Conservation (phyloP, 2,113 vertebrate genomes). For the Spea multiplicata region DNA sequence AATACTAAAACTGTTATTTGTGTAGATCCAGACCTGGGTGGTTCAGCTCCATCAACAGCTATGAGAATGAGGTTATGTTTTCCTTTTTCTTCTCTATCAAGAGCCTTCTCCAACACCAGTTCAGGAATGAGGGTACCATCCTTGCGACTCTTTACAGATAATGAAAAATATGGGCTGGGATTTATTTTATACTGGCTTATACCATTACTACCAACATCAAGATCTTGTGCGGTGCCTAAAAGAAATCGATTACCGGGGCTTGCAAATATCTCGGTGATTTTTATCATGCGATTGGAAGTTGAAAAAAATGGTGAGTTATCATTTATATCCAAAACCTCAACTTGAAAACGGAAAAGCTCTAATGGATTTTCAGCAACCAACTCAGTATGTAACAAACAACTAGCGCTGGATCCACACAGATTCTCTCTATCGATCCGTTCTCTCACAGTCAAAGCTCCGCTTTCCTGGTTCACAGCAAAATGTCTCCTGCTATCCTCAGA, state of each 20-base stretch:
- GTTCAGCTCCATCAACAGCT: conserved; percentile 56
- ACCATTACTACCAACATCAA: conserved; percentile 71
- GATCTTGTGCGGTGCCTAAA: conserved; percentile 71
- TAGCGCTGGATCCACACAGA: conserved; percentile 28
- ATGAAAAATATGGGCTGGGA: conserved; percentile 68
- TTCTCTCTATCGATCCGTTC: conserved; percentile 41
- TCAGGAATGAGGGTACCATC: conserved; percentile 69
- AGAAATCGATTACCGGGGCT: conserved; percentile 65
- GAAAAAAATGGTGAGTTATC: conserved; percentile 78
- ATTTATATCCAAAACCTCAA: conserved; percentile 79
- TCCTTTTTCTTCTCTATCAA: conserved; percentile 61
- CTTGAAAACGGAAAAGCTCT: conserved; percentile 63
- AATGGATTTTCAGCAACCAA: conserved; percentile 61
- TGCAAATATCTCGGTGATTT: conserved; percentile 68
- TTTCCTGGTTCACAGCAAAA: conserved; percentile 25
- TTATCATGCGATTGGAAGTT: conserved; percentile 67
- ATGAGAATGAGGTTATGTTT: conserved; percentile 57
- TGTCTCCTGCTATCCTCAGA: conserved; percentile 43
- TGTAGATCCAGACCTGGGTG: conserved; percentile 51
- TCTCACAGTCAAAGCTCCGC: conserved; percentile 23
- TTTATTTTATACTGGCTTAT: conserved; percentile 69
- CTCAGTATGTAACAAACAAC: conserved; percentile 29
- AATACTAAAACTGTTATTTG: conserved; percentile 56
- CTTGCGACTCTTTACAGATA: conserved; percentile 66
- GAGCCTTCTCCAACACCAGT: conserved; percentile 65